These are phyloP conservation scores for Hipposideros larvatus DNA, from an alignment of 2,797 vertebrate genomes.

Conservation along the genomic window DNA sequence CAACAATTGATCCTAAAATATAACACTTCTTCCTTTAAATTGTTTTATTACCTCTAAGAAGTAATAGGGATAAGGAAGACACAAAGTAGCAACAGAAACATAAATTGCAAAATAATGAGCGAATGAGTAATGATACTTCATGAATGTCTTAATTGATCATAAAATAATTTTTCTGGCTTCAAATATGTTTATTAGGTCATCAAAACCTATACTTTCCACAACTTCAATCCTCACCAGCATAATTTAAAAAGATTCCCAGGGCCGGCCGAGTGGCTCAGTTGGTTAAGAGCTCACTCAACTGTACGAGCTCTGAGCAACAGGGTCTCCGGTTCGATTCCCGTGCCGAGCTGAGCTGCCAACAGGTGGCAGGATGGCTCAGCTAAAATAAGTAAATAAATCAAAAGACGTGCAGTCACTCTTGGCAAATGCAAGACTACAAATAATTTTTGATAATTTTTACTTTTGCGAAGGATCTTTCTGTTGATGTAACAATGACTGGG, in stretches of 20 bases:
- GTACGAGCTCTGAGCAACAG: too few relatives aligned
- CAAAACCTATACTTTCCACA: neutral
- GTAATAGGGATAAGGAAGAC: fast-evolving
- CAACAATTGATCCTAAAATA: neutral
- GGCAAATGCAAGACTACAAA: neutral
- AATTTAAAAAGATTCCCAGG: neutral
- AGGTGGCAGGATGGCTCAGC: too few relatives aligned
- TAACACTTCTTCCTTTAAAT: neutral
- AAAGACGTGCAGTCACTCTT: neutral
- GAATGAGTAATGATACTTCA: neutral
- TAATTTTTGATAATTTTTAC: neutral
- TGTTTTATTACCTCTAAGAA: neutral
- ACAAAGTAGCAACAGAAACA: neutral
- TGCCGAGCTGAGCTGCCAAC: too few relatives aligned
- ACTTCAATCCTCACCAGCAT: neutral
- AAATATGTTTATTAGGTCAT: neutral
- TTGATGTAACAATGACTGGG: fast-evolving
- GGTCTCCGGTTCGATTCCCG: too few relatives aligned
- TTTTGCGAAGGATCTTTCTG: neutral
- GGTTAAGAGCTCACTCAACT: too few relatives aligned
- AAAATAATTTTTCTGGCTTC: neutral
- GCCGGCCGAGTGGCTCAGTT: too few relatives aligned
- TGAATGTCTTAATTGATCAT: neutral
- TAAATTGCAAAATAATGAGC: neutral
- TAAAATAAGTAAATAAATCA: too few relatives aligned